Evolutionary conservation across 2,113 vertebrate genomes (phyloP).

Genomic region (Tragelaphus imberbis): DNA sequence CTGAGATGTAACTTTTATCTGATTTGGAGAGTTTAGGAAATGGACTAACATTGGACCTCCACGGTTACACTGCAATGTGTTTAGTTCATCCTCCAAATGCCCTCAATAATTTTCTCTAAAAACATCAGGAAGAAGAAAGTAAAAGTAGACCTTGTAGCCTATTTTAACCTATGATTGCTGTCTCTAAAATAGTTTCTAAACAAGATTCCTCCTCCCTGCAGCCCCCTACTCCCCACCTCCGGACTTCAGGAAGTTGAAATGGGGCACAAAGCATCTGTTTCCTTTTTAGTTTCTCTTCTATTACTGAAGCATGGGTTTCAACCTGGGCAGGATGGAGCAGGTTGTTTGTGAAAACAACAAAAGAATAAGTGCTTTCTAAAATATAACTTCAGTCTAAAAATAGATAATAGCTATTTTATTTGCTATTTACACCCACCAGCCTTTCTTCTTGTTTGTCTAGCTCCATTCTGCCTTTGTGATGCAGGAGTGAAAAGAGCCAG

Average conservation of each 20-base stretch:
- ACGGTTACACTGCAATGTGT: background rate
- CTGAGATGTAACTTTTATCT: background rate
- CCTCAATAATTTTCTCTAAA: background rate
- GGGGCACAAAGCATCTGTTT: background rate
- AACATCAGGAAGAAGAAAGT: background rate
- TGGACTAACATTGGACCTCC: background rate
- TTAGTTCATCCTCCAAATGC: background rate
- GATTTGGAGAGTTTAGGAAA: background rate
- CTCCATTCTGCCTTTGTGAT: background rate
- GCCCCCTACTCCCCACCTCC: background rate
- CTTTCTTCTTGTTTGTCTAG: background rate
- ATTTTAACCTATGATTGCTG: conserved; percentile 22
- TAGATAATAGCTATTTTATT: background rate
- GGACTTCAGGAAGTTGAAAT: background rate
- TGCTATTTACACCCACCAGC: background rate
- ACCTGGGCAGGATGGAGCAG: background rate
- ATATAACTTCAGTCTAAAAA: conserved; percentile 41
- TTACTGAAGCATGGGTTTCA: conserved; percentile 10
- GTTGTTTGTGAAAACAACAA: conserved; percentile 40
- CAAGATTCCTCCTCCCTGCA: background rate
- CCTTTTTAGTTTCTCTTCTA: background rate
- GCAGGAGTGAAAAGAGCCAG: background rate
- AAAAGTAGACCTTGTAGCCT: background rate
- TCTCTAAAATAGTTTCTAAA: conserved; percentile 3
- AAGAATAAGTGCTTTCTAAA: conserved; percentile 31